phyloP scores from a whole-genome alignment of 2,797 vertebrate species.

The Enteromius radiatus region DNA sequence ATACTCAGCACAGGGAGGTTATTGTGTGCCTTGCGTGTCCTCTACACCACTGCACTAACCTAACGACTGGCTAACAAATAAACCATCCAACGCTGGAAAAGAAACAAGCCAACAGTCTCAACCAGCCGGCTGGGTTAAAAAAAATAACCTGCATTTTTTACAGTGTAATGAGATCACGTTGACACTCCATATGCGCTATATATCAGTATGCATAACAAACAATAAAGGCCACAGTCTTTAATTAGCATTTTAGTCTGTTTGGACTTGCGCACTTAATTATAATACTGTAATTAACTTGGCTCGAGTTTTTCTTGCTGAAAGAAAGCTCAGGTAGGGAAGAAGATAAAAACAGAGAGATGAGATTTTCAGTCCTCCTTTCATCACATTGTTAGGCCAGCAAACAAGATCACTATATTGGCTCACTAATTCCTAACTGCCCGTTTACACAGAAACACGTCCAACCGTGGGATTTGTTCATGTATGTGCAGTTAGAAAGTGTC shows the following conservation, averaged over 20 bases:
- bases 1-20: not conserved
- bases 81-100: not conserved
- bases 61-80: not conserved
- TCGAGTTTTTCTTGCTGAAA: slow-evolving; percentile 25
- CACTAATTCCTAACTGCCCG: not conserved
- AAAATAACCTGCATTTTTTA: not conserved
- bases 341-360: not conserved
- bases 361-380: slow-evolving; percentile 11
- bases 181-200: not conserved
- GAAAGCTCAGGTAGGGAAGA: slow-evolving; percentile 14
- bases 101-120: not conserved
- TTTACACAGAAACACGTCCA: not conserved
- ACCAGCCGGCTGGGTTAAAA: not conserved
- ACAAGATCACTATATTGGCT: not conserved
- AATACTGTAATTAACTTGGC: slow-evolving; percentile 31
- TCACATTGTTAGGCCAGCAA: slow-evolving; percentile 5
- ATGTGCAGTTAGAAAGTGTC: slow-evolving; percentile 9
- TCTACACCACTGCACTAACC: not conserved
- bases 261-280: slow-evolving; percentile 41
- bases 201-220: slow-evolving; percentile 14
- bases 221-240: slow-evolving; percentile 33
- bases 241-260: slow-evolving; percentile 46
- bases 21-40: not conserved
- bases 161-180: slow-evolving; percentile 1
- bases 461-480: not conserved